A percentile compares a stretch with the other conserved stretches of the same genome.
Conservation (phyloP, 2,888 invertebrate genomes). For the Conchocele bisecta region DNA sequence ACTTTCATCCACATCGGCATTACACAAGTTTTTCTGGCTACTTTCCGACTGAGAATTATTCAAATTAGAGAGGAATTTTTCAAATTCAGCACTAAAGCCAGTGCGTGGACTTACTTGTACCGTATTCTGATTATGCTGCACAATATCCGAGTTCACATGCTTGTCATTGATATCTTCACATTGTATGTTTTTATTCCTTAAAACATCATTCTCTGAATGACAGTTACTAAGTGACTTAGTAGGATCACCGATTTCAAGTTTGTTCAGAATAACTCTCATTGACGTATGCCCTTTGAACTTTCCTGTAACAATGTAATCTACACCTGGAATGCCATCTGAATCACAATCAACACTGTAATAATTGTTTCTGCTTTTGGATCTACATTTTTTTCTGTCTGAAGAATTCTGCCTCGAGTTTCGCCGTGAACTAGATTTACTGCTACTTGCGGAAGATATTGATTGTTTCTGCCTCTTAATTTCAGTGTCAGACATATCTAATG, state of each 20-base stretch:
- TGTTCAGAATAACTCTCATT: constrained; percentile 71
- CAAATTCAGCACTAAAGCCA: constrained; percentile 54
- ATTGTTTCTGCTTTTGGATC: too few species aligned
- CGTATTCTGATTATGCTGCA: too few species aligned
- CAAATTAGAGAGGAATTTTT: constrained; percentile 48
- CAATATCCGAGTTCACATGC: too few species aligned
- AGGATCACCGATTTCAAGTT: constrained; percentile 46
- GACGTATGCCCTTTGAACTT: constrained; percentile 73
- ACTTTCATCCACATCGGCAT: neutral
- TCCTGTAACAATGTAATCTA: constrained; percentile 72
- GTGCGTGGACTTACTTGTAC: neutral
- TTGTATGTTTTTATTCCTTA: too few species aligned
- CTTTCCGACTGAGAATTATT: too few species aligned
- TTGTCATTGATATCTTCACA: too few species aligned
- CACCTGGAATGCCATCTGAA: constrained; percentile 58
- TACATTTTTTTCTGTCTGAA: constrained; percentile 5
- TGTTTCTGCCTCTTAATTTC: too few species aligned
- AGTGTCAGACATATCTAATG: too few species aligned
- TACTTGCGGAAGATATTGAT: too few species aligned
- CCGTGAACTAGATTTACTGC: too few species aligned
- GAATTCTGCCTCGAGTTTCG: neutral
- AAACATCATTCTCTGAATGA: too few species aligned
- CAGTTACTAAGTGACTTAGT: too few species aligned
- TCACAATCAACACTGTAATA: constrained; percentile 44
- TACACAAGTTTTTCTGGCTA: neutral